Evolutionary conservation across 1,140 invertebrate species (phyloP).

Genomic region (Drosophila kepulauana): DNA sequence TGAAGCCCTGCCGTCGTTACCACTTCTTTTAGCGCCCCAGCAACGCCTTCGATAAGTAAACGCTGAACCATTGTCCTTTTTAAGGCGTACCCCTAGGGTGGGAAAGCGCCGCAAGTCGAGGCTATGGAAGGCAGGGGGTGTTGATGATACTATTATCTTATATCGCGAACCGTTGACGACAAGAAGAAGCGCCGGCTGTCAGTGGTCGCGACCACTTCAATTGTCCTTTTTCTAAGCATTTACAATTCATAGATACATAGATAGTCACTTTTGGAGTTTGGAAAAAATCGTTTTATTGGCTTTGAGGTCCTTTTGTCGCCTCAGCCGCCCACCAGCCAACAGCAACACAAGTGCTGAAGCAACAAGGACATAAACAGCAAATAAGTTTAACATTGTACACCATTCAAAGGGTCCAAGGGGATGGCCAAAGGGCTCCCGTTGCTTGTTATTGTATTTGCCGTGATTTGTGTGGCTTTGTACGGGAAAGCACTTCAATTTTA

Average conservation of each 20-base stretch:
- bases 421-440: constrained; percentile 63
- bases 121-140: constrained; percentile 53
- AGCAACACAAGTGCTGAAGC: constrained; percentile 55
- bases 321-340: constrained; percentile 50
- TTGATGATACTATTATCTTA: constrained; percentile 85
- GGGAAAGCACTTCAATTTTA: constrained; percentile 66
- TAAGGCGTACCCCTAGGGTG: constrained; percentile 41
- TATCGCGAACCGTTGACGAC: constrained; percentile 60
- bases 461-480: constrained; percentile 73
- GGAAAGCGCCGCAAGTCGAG: background rate
- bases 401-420: constrained; percentile 38
- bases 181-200: constrained; percentile 65
- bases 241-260: constrained; percentile 78
- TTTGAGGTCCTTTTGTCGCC: constrained; percentile 80
- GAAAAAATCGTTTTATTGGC: constrained; percentile 84
- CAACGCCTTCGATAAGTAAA: constrained; percentile 66
- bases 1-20: constrained; percentile 39
- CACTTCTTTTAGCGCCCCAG: constrained; percentile 30
- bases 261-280: constrained; percentile 24
- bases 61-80: constrained; percentile 59
- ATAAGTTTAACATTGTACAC: constrained; percentile 76
- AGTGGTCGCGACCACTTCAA: constrained; percentile 67
- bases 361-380: constrained; percentile 76
- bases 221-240: constrained; percentile 70
- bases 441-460: constrained; percentile 80